These are phyloP conservation scores for Smutsia temminckii DNA, from an alignment of 2,797 vertebrate species.

Conservation along the genomic window DNA sequence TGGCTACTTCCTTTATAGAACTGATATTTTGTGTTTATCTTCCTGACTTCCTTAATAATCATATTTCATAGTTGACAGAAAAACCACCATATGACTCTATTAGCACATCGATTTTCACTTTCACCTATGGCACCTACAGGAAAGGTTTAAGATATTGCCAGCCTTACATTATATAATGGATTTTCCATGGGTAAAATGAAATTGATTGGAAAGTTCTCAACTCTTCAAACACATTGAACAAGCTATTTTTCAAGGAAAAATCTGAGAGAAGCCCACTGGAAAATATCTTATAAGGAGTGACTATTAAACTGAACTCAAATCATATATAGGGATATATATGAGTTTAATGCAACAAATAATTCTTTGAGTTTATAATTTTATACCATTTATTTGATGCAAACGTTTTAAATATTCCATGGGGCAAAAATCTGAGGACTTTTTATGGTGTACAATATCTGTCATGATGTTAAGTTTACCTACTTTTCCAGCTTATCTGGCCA, in stretches of 20 bases:
- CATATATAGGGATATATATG: background rate
- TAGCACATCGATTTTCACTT: conserved; percentile 34
- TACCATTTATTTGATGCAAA: background rate
- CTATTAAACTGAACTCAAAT: background rate
- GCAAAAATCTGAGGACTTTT: background rate
- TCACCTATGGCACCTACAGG: background rate
- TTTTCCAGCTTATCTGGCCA: background rate
- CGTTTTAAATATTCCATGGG: background rate
- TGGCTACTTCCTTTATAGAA: conserved; percentile 68
- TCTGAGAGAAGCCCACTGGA: background rate
- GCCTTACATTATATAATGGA: background rate
- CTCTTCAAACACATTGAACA: background rate
- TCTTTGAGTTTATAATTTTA: background rate
- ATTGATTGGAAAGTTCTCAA: background rate
- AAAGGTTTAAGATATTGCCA: conserved; percentile 41
- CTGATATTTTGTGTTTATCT: conserved; percentile 69
- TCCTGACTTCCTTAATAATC: conserved; percentile 44
- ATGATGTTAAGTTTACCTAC: background rate
- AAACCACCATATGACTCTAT: conserved; percentile 61
- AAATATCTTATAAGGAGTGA: background rate
- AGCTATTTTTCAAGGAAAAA: background rate
- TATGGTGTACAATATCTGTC: background rate
- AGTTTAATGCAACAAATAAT: background rate
- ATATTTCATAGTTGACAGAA: conserved; percentile 74
- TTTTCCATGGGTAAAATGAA: background rate